Conservation (phyloP, 2,888 invertebrate genomes). For the Volucella inflata region DNA sequence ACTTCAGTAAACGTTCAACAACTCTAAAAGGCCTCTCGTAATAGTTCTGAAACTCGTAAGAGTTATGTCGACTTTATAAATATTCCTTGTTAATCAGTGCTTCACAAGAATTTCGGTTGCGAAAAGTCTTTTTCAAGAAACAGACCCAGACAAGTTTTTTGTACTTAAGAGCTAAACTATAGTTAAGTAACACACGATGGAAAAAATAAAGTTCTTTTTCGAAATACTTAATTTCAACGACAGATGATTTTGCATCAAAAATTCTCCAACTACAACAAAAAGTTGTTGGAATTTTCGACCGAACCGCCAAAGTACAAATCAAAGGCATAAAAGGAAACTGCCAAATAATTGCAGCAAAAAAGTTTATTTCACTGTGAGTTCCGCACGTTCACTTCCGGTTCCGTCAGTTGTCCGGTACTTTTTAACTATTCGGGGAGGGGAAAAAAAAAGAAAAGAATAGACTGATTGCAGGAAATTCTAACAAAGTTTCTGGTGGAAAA, state of each 20-base stretch:
- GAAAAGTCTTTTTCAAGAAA: no score
- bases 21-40: no score
- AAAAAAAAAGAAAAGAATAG: slow-evolving; percentile 2
- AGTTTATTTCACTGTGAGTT: slow-evolving; percentile 53
- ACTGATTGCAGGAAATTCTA: slow-evolving; percentile 10
- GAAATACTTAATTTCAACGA: slow-evolving; percentile 66
- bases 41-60: no score
- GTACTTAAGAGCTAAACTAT: no score
- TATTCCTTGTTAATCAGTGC: no score
- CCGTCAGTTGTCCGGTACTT: slow-evolving; percentile 34
- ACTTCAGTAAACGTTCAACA: no score
- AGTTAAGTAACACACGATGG: no score
- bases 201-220: slow-evolving; percentile 26
- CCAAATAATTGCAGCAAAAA: slow-evolving; percentile 67
- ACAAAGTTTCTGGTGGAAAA: slow-evolving; percentile 18
- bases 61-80: no score
- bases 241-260: slow-evolving; percentile 62
- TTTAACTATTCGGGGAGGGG: slow-evolving; percentile 13
- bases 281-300: slow-evolving; percentile 19
- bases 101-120: no score
- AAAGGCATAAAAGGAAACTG: slow-evolving; percentile 10
- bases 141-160: no score
- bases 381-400: slow-evolving; percentile 63
- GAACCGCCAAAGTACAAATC: slow-evolving; percentile 7
- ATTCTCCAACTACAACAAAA: slow-evolving; percentile 18